Percentiles rank a stretch among this genome's conserved stretches.
Evolutionary conservation across 2,113 vertebrate species (phyloP).

Genomic region (Sylvilagus bachmani): DNA sequence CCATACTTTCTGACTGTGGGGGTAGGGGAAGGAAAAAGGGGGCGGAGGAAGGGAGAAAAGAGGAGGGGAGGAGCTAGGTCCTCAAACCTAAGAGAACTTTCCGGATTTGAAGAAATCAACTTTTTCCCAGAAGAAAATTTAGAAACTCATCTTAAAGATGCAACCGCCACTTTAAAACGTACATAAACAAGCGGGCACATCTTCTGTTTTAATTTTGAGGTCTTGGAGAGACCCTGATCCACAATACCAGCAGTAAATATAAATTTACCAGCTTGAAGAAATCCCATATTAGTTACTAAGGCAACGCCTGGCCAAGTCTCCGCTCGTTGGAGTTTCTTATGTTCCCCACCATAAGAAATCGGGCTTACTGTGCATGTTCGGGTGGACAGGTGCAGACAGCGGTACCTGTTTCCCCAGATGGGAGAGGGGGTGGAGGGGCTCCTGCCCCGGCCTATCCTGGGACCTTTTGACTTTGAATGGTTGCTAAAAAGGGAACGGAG

Average conservation of each 20-base stretch:
- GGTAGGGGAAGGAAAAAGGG: fast-evolving
- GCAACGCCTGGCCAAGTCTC: constrained; percentile 86
- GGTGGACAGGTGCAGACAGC: constrained; percentile 49
- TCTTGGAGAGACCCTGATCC: constrained; percentile 39
- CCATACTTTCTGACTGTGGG: not conserved
- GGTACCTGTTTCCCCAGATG: constrained; percentile 52
- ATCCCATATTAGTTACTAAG: constrained; percentile 88
- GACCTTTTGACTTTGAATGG: constrained; percentile 1
- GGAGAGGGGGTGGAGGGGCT: not conserved
- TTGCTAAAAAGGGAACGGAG: constrained; percentile 6
- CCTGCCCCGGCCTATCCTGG: not conserved
- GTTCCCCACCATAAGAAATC: constrained; percentile 69
- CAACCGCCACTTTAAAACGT: constrained; percentile 82
- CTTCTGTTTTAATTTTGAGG: constrained; percentile 75
- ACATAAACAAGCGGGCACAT: not conserved
- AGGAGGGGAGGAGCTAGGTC: not conserved
- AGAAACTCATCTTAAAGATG: constrained; percentile 55
- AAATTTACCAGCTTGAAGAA: constrained; percentile 70
- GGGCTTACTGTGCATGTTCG: constrained; percentile 70
- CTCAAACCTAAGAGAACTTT: constrained; percentile 72
- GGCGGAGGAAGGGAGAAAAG: not conserved
- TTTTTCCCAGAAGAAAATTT: constrained; percentile 67
- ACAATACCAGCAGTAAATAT: constrained; percentile 70
- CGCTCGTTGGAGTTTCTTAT: constrained; percentile 68
- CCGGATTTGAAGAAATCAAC: constrained; percentile 69